These are phyloP conservation scores for Belonocnema kinseyi DNA, from an alignment of 1,140 invertebrate species.

Conservation along the genomic window DNA sequence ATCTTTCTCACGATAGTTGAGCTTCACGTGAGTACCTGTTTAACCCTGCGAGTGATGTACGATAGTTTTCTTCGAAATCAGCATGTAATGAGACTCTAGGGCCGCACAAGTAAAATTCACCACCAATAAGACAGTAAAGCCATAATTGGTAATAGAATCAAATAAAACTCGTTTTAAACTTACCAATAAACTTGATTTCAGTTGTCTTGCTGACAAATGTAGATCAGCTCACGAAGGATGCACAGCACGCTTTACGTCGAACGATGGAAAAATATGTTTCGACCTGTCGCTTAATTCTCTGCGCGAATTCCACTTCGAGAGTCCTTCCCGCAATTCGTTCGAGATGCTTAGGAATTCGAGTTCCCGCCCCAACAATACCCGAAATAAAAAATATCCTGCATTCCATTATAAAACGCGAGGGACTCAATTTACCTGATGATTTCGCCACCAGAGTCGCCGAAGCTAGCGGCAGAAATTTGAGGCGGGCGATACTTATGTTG, in stretches of 20 bases:
- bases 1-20: too few relatives aligned
- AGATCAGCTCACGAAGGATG: slow-evolving; percentile 97
- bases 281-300: slow-evolving; percentile 96
- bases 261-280: slow-evolving; percentile 99
- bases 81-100: too few relatives aligned
- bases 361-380: slow-evolving; percentile 88
- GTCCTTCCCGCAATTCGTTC: slow-evolving; percentile 97
- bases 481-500: slow-evolving; percentile 94
- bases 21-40: too few relatives aligned
- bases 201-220: slow-evolving; percentile 97
- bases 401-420: slow-evolving; percentile 90
- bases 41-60: too few relatives aligned
- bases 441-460: slow-evolving; percentile 88
- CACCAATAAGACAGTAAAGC: too few relatives aligned
- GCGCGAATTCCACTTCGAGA: slow-evolving; percentile 94
- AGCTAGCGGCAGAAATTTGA: slow-evolving; percentile 92
- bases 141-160: too few relatives aligned
- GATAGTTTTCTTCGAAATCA: too few relatives aligned
- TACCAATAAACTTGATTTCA: slow-evolving; percentile 58
- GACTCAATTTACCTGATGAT: slow-evolving; percentile 85
- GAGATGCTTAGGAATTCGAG: slow-evolving; percentile 92
- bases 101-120: too few relatives aligned
- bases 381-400: slow-evolving; percentile 85
- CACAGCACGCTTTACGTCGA: slow-evolving; percentile 96
- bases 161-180: too few relatives aligned